These are phyloP conservation scores for Bufotes viridis DNA, from an alignment of 2,797 vertebrate species.

Conservation along the genomic window DNA sequence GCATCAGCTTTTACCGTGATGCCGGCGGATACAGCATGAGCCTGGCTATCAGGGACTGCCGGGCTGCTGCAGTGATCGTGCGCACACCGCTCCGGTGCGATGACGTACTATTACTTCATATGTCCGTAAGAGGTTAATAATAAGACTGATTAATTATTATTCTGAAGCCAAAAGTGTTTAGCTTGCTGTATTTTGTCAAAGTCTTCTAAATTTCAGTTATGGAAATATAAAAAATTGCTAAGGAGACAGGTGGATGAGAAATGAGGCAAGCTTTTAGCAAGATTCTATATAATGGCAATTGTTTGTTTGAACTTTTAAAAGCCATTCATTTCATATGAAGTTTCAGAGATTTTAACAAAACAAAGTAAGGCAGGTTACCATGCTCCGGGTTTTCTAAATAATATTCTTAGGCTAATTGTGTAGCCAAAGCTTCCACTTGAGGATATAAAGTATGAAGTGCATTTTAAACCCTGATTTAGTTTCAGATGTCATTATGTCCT, in stretches of 20 bases:
- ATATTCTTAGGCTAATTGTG: slow-evolving; percentile 34
- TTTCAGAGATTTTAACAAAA: slow-evolving; percentile 18
- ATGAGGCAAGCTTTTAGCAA: slow-evolving; percentile 49
- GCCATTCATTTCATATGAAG: slow-evolving; percentile 8
- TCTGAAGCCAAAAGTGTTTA: neutral
- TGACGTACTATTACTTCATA: too few species aligned
- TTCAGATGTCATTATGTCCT: slow-evolving; percentile 27
- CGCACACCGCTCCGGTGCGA: too few species aligned
- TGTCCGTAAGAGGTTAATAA: too few species aligned
- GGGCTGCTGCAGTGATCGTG: too few species aligned
- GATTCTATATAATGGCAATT: slow-evolving; percentile 36
- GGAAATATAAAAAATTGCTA: slow-evolving; percentile 24
- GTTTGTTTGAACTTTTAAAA: slow-evolving; percentile 45
- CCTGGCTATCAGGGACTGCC: too few species aligned
- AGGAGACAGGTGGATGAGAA: slow-evolving; percentile 54
- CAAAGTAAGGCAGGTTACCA: slow-evolving; percentile 30
- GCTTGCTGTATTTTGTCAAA: neutral
- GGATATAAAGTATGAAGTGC: slow-evolving; percentile 39
- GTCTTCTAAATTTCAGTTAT: neutral
- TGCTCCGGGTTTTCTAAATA: slow-evolving; percentile 22
- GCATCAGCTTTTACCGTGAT: too few species aligned
- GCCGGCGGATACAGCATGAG: too few species aligned
- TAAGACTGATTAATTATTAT: too few species aligned
- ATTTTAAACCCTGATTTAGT: slow-evolving; percentile 17
- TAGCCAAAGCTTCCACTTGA: neutral